phyloP scores from a whole-genome alignment of 2,113 vertebrate genomes.

The Cinclus mexicanus region DNA sequence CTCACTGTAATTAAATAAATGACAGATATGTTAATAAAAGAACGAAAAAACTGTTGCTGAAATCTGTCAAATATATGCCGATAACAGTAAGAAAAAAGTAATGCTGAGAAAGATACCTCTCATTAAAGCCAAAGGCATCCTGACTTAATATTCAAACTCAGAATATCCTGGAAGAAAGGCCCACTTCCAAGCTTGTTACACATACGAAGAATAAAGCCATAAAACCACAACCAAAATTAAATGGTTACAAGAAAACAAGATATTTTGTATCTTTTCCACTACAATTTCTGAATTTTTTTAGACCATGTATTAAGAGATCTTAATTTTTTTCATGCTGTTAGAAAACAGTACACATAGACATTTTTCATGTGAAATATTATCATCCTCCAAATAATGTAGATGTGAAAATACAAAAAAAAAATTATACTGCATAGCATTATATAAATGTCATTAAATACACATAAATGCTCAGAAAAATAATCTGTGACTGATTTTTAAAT shows the following conservation, averaged over 20 bases:
- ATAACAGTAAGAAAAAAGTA: neutral
- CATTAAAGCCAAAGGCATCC: neutral
- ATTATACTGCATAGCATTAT: neutral
- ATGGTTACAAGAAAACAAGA: neutral
- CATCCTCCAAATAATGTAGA: neutral
- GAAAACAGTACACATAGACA: neutral
- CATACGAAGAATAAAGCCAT: neutral
- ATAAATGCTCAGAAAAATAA: neutral
- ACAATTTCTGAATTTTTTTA: neutral
- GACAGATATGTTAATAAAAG: neutral
- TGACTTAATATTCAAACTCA: neutral
- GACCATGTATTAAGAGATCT: neutral
- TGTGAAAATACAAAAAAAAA: neutral
- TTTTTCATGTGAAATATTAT: neutral
- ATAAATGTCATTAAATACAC: neutral
- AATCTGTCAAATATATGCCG: neutral
- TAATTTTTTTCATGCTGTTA: neutral
- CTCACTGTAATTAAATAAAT: conserved; percentile 76
- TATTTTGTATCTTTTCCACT: neutral
- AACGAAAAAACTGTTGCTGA: neutral
- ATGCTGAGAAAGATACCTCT: neutral
- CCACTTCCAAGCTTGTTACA: neutral
- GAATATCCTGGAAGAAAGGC: neutral
- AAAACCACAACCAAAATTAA: neutral
- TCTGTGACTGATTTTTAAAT: neutral